phyloP scores from a whole-genome alignment of 23 tunicate genomes.

The Pegea sp. region DNA sequence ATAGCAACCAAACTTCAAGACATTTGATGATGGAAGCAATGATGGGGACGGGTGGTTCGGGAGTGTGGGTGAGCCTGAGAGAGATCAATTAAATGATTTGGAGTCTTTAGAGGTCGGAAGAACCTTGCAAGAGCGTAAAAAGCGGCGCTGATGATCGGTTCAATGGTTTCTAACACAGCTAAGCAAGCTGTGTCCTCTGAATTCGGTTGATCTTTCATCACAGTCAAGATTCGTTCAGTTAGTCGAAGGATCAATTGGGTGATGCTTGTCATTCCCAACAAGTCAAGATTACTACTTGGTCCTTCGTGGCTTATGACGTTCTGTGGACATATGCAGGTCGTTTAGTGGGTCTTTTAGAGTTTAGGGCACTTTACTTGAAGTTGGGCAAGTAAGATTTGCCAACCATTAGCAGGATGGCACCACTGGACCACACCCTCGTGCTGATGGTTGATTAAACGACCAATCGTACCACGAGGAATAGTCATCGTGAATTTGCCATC shows the following conservation, averaged over 20 bases:
- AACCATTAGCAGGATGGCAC: slow-evolving; percentile 54
- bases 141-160: slow-evolving; percentile 1
- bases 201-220: slow-evolving; percentile 2
- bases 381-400: slow-evolving; percentile 55
- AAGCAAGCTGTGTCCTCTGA: slow-evolving; percentile 15
- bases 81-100: not conserved
- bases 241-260: slow-evolving; percentile 22
- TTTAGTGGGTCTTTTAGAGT: no score
- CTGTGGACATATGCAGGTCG: no score
- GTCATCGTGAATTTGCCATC: slow-evolving; percentile 40
- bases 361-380: slow-evolving; percentile 35
- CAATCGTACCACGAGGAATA: slow-evolving; percentile 40
- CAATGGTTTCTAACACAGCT: slow-evolving; percentile 51
- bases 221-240: slow-evolving; percentile 22
- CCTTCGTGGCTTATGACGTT: no score
- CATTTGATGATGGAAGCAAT: slow-evolving; percentile 27
- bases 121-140: not conserved
- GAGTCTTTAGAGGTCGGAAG: not conserved
- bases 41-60: slow-evolving; percentile 26
- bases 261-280: slow-evolving; percentile 39
- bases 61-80: slow-evolving; percentile 26
- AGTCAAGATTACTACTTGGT: slow-evolving; percentile 42
- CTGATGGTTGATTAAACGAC: slow-evolving; percentile 39
- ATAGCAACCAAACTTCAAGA: slow-evolving; percentile 22
- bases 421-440: slow-evolving; percentile 81